These are phyloP conservation scores for Neomorphus geoffroyi DNA, from an alignment of 2,797 vertebrate species.

Conservation along the genomic window DNA sequence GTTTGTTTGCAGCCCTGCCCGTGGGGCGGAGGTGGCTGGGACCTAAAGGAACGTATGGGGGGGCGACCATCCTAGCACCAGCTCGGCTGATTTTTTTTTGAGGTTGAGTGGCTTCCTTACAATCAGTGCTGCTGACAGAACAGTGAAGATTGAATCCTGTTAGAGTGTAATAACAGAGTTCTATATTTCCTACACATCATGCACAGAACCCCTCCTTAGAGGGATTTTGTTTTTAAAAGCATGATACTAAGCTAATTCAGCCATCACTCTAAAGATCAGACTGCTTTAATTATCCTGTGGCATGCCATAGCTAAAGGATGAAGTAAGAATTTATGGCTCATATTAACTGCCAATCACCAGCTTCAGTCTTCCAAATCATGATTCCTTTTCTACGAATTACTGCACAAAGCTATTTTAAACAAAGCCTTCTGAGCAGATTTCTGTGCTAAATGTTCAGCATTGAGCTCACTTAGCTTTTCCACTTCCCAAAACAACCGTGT, in stretches of 20 bases:
- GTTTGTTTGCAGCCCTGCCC: not conserved
- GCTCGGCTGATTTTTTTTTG: not conserved
- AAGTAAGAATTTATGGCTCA: conserved; percentile 64
- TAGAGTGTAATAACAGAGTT: not conserved
- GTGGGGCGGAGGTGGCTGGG: not conserved
- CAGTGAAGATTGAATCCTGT: fast-evolving
- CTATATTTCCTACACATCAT: not conserved
- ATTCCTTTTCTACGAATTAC: not conserved
- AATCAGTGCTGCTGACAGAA: not conserved
- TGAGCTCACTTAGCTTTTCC: not conserved
- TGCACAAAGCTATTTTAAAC: not conserved
- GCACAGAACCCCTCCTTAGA: not conserved
- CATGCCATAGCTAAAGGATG: conserved; percentile 38
- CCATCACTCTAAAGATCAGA: conserved; percentile 49
- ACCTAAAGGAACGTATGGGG: fast-evolving
- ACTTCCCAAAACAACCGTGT: not conserved
- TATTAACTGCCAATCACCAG: conserved; percentile 40
- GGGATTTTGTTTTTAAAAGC: not conserved
- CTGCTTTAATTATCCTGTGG: conserved; percentile 63
- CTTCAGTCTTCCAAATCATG: conserved; percentile 22
- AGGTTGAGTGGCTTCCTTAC: not conserved
- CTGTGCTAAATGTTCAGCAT: not conserved
- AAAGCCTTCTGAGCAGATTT: not conserved
- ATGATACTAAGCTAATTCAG: not conserved
- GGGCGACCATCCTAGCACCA: not conserved